A percentile compares a stretch with the other conserved stretches of the same genome.
phyloP scores from a whole-genome alignment of 2,797 vertebrate species.

The Tragopan temminckii region DNA sequence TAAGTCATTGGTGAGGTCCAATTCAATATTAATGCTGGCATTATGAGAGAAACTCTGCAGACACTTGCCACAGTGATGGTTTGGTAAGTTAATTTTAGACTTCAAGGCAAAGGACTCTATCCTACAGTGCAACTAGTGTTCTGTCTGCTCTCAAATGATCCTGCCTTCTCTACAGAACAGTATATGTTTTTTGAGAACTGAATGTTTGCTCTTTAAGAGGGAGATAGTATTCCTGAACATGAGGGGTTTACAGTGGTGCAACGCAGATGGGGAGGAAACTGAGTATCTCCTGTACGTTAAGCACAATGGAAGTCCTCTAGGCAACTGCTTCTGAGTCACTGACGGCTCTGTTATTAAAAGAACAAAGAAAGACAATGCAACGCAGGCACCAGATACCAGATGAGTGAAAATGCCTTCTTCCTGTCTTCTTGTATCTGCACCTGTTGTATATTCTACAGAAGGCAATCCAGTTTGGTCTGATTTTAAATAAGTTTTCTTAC shows the following conservation, averaged over 20 bases:
- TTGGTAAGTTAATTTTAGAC: background rate
- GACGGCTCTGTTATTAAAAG: background rate
- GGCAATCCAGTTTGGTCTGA: background rate
- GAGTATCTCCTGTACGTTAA: background rate
- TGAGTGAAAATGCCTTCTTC: background rate
- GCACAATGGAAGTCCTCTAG: background rate
- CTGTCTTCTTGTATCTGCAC: background rate
- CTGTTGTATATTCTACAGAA: background rate
- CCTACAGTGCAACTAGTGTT: background rate
- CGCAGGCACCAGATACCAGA: background rate
- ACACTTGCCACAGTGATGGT: background rate
- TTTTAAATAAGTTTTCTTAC: background rate
- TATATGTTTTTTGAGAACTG: background rate
- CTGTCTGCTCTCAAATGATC: background rate
- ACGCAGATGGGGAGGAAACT: background rate
- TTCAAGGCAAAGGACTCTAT: background rate
- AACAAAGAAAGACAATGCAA: background rate
- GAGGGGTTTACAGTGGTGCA: background rate
- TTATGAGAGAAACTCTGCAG: background rate
- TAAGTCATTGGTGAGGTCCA: background rate
- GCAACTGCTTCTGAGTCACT: background rate
- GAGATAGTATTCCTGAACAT: background rate
- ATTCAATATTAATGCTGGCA: constrained; percentile 15
- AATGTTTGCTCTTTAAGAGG: background rate
- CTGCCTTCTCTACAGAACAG: background rate